Evolutionary conservation across 2,113 vertebrate species (phyloP), one percentile per base, ranked within the genome.

Genomic region (Heteronetta atricapilla): DNA sequence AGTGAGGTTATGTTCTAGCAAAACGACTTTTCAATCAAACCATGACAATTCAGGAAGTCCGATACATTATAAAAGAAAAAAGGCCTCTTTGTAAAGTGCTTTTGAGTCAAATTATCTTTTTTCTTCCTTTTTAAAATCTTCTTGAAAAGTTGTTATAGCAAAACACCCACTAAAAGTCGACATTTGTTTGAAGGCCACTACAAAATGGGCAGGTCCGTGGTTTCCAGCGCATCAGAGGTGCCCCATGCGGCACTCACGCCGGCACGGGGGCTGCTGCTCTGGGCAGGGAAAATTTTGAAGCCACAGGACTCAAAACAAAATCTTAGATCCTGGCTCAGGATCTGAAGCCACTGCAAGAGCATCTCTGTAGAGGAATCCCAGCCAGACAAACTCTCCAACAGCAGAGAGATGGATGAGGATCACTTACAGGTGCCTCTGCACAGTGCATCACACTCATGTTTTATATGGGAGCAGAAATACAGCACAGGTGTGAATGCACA

Each of bases 51-150:
- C 87, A 94, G 33, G 46, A 96, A 90, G 75, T 90, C 67, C 46
- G 72, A 86, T 69, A 82, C 79, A 77, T 87, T 62, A 95, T 42
- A 89, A 87, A 11, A 50, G 48, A 50, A 50, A 50, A 95, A 23
- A 64, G 72, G 81, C 38, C 58, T 95, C 75, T 72, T 59, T 91
- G 97, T 98, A 98, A 98, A 97, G 98, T 94, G 95, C 95, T 97
- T 97, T 95, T 68, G 72, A 97, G 72, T 90, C 89, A 88, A 72
- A 91, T 94, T 76, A 18, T 29, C 5, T 36, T 16, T 25, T 15
- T 19, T 42, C 66, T 23, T 46, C 58, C n/a, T 3, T 26, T 38
- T 62, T 17, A 5, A 28, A 82, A 85, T 73, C n/a, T 33, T 92
- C 74, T 94, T 95, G 69, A 93, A 92, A 82, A 66, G 77, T 26